Evolutionary conservation across 1,140 invertebrate genomes (phyloP).

Genomic region (Harlomillsia oculata): DNA sequence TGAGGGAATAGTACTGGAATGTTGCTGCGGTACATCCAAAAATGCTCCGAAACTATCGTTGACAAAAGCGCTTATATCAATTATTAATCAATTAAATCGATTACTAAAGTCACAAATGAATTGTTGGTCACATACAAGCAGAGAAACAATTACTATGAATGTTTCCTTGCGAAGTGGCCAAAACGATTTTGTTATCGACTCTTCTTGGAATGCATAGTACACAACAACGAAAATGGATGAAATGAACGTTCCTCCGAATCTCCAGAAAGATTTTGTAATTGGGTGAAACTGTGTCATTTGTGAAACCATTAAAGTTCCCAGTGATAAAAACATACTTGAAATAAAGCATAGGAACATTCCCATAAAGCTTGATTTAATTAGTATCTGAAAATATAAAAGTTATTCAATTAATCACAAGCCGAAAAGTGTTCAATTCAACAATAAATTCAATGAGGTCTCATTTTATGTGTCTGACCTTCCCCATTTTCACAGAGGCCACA

Average conservation of each 20-base stretch:
- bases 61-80: no score
- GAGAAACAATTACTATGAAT: conserved; percentile 17
- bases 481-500: no score
- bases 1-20: conserved; percentile 32
- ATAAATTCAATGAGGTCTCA: no score
- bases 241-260: conserved; percentile 26
- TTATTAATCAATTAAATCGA: no score
- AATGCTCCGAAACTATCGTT: conserved; percentile 23
- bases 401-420: no score
- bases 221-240: conserved; percentile 19
- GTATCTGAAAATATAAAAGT: conserved; percentile 1
- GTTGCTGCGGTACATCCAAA: conserved; percentile 34
- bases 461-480: no score
- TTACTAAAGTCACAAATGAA: no score
- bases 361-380: background rate
- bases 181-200: conserved; percentile 18
- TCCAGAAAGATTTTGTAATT: conserved; percentile 34
- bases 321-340: conserved; percentile 22
- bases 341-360: conserved; percentile 32
- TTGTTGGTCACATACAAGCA: conserved; percentile 18
- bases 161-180: conserved; percentile 22
- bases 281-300: conserved; percentile 31
- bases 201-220: conserved; percentile 23
- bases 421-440: no score
- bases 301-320: conserved; percentile 31